Conservation (phyloP, 2,888 invertebrate species). For the Notodonta ziczac region DNA sequence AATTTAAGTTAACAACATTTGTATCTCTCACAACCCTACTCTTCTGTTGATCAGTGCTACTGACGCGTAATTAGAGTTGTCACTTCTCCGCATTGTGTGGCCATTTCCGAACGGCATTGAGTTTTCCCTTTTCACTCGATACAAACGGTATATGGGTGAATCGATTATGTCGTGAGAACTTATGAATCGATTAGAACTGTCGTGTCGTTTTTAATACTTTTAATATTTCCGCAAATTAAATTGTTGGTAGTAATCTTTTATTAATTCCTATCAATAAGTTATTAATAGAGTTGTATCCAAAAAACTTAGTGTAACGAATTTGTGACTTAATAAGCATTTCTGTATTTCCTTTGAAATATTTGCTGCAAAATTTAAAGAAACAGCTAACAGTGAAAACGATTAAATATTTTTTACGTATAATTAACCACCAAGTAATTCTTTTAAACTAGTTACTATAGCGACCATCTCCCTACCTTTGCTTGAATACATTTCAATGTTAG, state of each 20-base stretch:
- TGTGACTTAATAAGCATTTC: too few relatives aligned
- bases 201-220: not conserved
- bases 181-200: constrained; percentile 4
- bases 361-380: too few relatives aligned
- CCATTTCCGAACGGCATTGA: constrained; percentile 42
- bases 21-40: constrained; percentile 27
- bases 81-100: constrained; percentile 40
- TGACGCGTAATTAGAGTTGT: constrained; percentile 40
- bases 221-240: not conserved
- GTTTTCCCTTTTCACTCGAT: constrained; percentile 47
- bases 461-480: too few relatives aligned
- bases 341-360: too few relatives aligned
- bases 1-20: not conserved
- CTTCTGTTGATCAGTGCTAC: constrained; percentile 18
- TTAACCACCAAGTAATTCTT: too few relatives aligned
- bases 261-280: not conserved
- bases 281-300: too few relatives aligned
- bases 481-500: too few relatives aligned
- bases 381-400: too few relatives aligned
- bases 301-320: too few relatives aligned
- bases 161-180: constrained; percentile 3
- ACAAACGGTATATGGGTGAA: constrained; percentile 31
- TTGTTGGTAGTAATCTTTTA: not conserved
- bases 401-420: too few relatives aligned
- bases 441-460: too few relatives aligned